Evolutionary conservation across 2,113 vertebrate genomes (phyloP).

Genomic region (Leptocoma aspasia): DNA sequence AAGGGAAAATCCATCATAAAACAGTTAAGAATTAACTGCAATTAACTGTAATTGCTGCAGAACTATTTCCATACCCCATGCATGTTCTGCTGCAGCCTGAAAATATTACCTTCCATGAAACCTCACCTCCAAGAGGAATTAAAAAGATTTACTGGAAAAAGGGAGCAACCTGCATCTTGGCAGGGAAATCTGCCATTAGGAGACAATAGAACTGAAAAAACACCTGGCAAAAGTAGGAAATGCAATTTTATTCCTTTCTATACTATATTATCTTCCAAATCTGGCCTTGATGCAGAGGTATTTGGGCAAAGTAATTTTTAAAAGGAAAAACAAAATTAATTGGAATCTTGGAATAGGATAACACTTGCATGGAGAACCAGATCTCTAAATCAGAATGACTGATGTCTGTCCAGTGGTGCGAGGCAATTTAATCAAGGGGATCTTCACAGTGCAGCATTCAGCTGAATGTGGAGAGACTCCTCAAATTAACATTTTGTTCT

Average conservation of each 20-base stretch:
- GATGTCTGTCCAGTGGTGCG: neutral
- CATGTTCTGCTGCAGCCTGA: neutral
- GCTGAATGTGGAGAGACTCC: neutral
- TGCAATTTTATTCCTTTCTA: neutral
- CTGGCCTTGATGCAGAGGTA: neutral
- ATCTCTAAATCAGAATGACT: neutral
- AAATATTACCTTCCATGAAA: neutral
- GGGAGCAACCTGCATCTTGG: neutral
- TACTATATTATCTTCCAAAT: neutral
- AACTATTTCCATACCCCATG: neutral
- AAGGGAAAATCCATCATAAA: neutral
- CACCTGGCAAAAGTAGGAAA: neutral
- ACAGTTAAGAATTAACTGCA: neutral
- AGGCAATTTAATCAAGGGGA: fast-evolving
- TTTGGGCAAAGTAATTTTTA: neutral
- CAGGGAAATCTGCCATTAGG: neutral
- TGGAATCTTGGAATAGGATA: neutral
- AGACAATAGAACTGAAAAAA: neutral
- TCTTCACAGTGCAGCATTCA: neutral
- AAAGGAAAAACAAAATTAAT: neutral
- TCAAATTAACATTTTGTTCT: neutral
- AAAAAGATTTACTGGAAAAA: neutral
- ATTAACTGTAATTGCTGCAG: neutral
- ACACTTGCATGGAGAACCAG: neutral
- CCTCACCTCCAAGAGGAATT: neutral